A percentile compares a stretch with the other conserved stretches of the same genome.
Conservation (phyloP, 1,140 invertebrate species). For the Drosophila melanica region DNA sequence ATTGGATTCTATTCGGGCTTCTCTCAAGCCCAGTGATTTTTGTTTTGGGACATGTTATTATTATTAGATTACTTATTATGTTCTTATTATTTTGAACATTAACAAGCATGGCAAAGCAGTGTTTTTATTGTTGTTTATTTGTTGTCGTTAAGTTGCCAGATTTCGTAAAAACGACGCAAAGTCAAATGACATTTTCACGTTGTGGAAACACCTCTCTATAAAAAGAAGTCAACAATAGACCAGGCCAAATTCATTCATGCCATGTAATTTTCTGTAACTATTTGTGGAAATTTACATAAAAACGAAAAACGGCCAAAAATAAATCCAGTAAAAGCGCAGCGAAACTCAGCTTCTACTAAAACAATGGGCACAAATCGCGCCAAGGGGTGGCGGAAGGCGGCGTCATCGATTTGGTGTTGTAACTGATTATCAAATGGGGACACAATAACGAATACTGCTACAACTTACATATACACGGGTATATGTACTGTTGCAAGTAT, state of each 20-base stretch:
- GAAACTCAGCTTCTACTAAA: not conserved
- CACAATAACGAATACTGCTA: not conserved
- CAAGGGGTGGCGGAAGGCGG: not conserved
- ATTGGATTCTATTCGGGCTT: too few relatives aligned
- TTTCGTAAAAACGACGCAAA: constrained; percentile 5
- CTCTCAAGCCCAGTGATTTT: too few relatives aligned
- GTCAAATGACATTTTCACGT: constrained; percentile 14
- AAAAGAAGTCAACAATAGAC: not conserved
- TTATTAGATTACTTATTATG: too few relatives aligned
- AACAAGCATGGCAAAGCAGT: not conserved
- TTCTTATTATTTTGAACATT: too few relatives aligned
- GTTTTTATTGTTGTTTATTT: constrained; percentile 10
- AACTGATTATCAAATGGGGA: constrained; percentile 26
- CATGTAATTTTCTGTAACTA: constrained; percentile 6
- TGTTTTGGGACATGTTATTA: too few relatives aligned
- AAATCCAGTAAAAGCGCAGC: constrained; percentile 9
- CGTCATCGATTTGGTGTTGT: constrained; percentile 3
- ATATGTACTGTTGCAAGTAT: not conserved
- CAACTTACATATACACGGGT: not conserved
- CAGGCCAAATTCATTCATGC: constrained; percentile 9
- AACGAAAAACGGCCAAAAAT: not conserved
- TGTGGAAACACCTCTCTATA: not conserved
- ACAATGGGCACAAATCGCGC: constrained; percentile 11
- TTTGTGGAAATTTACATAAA: constrained; percentile 20
- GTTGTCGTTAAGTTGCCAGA: constrained; percentile 48